Conservation (phyloP, 2,113 vertebrate genomes). For the Tinamus guttatus region DNA sequence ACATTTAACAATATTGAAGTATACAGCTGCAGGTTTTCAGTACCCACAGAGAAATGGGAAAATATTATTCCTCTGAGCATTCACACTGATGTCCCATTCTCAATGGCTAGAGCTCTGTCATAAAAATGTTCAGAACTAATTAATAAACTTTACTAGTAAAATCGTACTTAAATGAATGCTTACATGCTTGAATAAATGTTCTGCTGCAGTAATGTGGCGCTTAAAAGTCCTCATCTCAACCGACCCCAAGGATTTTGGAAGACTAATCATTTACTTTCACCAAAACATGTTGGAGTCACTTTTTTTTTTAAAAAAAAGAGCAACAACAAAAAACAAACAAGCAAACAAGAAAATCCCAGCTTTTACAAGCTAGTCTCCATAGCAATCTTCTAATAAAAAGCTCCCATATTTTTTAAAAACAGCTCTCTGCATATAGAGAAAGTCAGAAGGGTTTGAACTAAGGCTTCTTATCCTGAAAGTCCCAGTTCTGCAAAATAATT, state of each 20-base stretch:
- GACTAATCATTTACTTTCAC: not conserved
- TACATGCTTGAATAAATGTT: not conserved
- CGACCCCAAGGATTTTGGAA: not conserved
- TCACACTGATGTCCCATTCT: not conserved
- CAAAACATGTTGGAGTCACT: not conserved
- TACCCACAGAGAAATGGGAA: not conserved
- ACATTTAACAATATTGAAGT: not conserved
- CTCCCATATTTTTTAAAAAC: not conserved
- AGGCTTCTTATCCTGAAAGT: not conserved
- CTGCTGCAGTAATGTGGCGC: not conserved
- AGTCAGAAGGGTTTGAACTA: not conserved
- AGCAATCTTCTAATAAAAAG: not conserved
- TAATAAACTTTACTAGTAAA: not conserved
- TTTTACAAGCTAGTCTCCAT: not conserved
- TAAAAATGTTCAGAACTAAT: not conserved
- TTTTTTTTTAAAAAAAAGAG: not conserved
- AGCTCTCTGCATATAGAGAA: not conserved
- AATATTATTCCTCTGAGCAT: not conserved
- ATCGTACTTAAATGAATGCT: not conserved
- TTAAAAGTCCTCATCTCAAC: not conserved
- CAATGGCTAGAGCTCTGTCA: not conserved
- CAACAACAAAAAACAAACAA: not conserved
- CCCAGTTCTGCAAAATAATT: not conserved
- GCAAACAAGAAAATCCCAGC: rapidly evolving
- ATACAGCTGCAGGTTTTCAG: not conserved